Base-by-base conservation (phyloP, 2,797 vertebrate genomes). In the Tragopan temminckii region DNA sequence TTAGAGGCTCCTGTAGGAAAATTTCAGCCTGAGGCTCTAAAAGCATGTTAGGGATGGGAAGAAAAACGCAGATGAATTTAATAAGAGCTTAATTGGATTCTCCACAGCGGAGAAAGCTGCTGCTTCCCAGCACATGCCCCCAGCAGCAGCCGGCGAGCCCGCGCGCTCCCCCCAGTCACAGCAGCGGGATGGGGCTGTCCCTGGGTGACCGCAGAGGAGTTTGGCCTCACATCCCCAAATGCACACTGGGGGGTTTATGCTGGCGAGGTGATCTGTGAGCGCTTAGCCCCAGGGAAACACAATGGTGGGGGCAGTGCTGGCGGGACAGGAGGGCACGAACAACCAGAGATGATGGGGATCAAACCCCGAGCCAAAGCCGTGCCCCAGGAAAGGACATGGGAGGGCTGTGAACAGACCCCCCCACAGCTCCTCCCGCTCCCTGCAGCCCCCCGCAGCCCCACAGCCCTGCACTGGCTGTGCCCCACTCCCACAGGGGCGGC, bases 1-100 rank as follows among this genome's bases (percentile, higher is more conserved):
- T 57, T 16, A 85, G 84, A 45, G 31, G 46, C 79, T 94, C 46
- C 88, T 85, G 27, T 2, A 88, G 90, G 84, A 96, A 90, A 74
- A 85, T 89, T 87, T 87, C 86, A 87, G 79, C 89, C 90, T 76
- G 48, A 74, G 90, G 84, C 84, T 87, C 75, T 89, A 52, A 94
- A 92, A 92, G 90, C 71, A 74, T 93, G 71, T 80, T 61, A 82
- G 38, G 83, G 67, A 94, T 23, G 43, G 15, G 57, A 5, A 3
- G 14, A 33, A 46, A 46, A 1, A 35, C 4, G 0, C 59, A 91
- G 89, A 96, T 94, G 6, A 93, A 95, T 90, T 95, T 89, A 94
- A 85, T 86, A 85, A 93, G 40, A 45, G 36, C 71, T 90, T 96
- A 93, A 96, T 85, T 95, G 90, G 92, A 95, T 96, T 93, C 76